Evolutionary conservation across 2,888 invertebrate species (phyloP).

Genomic region (Drosophila affinis): DNA sequence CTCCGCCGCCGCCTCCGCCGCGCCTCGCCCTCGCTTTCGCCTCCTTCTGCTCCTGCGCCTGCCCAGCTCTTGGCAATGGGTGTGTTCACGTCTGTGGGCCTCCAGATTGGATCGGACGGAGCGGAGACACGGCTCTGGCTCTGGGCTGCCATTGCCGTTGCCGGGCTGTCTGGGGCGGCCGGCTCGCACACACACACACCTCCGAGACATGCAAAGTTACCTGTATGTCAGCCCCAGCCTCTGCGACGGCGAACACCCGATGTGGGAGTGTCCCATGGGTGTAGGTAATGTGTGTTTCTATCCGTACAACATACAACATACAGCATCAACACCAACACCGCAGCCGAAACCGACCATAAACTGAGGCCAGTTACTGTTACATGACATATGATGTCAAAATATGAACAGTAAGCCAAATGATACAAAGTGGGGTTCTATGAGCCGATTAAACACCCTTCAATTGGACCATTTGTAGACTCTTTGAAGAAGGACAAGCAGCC

Average conservation of each 20-base stretch:
- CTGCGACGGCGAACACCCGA: constrained; percentile 41
- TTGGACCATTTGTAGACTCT: no score
- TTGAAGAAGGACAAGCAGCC: no score
- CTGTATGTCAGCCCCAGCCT: constrained; percentile 63
- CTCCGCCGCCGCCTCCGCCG: background rate
- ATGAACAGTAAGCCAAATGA: constrained; percentile 42
- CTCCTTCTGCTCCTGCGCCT: constrained; percentile 7
- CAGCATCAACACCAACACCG: constrained; percentile 50
- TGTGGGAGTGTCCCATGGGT: constrained; percentile 38
- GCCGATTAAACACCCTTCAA: constrained; percentile 31
- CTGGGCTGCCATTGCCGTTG: background rate
- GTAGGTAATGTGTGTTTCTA: constrained; percentile 49
- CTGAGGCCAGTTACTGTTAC: constrained; percentile 62
- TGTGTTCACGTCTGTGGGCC: constrained; percentile 56
- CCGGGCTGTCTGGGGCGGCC: constrained; percentile 41
- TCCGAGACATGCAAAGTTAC: constrained; percentile 67
- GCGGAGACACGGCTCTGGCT: constrained; percentile 28
- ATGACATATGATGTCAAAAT: constrained; percentile 61
- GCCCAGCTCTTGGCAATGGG: constrained; percentile 45
- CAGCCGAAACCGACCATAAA: constrained; percentile 44
- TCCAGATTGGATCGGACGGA: constrained; percentile 53
- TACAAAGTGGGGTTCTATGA: constrained; percentile 24
- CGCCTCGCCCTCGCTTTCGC: constrained; percentile 2
- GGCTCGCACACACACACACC: constrained; percentile 15
- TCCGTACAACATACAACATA: constrained; percentile 51